These are phyloP conservation scores for Papilio protenor DNA, from an alignment of 2,888 invertebrate species.

Conservation along the genomic window DNA sequence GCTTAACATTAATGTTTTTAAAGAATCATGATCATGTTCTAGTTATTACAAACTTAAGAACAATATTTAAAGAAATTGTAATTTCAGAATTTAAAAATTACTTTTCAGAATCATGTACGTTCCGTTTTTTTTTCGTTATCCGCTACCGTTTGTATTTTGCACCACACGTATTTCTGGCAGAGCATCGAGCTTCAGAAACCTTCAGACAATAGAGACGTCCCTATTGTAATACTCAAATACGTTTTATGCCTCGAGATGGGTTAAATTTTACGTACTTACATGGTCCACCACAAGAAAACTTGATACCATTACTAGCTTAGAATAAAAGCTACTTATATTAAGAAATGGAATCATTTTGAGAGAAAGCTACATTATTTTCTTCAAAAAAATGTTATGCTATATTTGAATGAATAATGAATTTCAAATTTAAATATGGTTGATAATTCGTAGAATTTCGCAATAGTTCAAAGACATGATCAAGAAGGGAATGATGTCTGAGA, in stretches of 20 bases:
- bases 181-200: conserved; percentile 64
- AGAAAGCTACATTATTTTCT: background rate
- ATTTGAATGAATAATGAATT: too few species aligned
- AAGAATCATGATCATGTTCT: background rate
- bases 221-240: conserved; percentile 74
- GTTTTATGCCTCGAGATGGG: conserved; percentile 61
- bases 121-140: background rate
- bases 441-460: too few species aligned
- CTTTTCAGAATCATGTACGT: background rate
- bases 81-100: background rate
- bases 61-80: background rate
- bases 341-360: background rate
- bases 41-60: background rate
- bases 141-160: conserved; percentile 50
- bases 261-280: conserved; percentile 49
- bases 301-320: background rate
- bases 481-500: too few species aligned
- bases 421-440: too few species aligned
- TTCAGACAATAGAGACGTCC: conserved; percentile 77
- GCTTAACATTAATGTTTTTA: too few species aligned
- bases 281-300: conserved; percentile 24
- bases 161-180: conserved; percentile 64
- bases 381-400: background rate
- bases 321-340: conserved; percentile 5
- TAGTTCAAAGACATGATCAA: too few species aligned